Conservation (phyloP, 2,113 vertebrate species). For the Origma solitaria region DNA sequence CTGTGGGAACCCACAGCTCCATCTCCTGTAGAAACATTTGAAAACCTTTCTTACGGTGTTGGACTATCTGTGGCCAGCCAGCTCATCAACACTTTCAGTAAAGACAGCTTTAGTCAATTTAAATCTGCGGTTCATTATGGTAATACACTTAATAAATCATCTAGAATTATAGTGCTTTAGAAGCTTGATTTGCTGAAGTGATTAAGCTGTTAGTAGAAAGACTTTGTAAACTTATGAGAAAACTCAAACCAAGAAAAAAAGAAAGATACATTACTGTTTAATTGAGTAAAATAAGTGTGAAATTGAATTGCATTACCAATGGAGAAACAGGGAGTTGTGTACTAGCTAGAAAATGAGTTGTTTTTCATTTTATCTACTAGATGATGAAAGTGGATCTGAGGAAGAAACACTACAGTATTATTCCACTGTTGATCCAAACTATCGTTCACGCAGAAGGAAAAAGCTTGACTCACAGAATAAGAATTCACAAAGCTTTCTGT, state of each 20-base stretch:
- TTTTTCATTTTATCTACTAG: slow-evolving; percentile 63
- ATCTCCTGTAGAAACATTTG: slow-evolving; percentile 95
- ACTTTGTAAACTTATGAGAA: background rate
- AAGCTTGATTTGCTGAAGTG: background rate
- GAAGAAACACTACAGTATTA: slow-evolving; percentile 89
- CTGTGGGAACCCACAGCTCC: slow-evolving; percentile 98
- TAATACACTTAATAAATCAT: slow-evolving; percentile 63
- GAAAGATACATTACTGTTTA: background rate
- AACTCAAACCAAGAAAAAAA: background rate
- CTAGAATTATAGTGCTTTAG: background rate
- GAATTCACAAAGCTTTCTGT: slow-evolving; percentile 89
- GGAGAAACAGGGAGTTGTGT: background rate
- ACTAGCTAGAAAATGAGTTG: background rate
- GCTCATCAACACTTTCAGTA: slow-evolving; percentile 91
- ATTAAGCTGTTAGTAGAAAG: background rate
- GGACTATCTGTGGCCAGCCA: slow-evolving; percentile 97
- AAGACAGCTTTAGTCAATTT: slow-evolving; percentile 91
- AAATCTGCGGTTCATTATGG: slow-evolving; percentile 88
- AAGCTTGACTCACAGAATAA: slow-evolving; percentile 84
- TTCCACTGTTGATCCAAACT: slow-evolving; percentile 81
- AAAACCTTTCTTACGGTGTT: slow-evolving; percentile 91
- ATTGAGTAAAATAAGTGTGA: background rate
- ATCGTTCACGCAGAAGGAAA: slow-evolving; percentile 86
- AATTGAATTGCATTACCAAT: background rate
- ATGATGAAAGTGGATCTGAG: slow-evolving; percentile 96